Evolutionary conservation across 2,888 invertebrate species (phyloP).

Genomic region (Drosophila picticornis): DNA sequence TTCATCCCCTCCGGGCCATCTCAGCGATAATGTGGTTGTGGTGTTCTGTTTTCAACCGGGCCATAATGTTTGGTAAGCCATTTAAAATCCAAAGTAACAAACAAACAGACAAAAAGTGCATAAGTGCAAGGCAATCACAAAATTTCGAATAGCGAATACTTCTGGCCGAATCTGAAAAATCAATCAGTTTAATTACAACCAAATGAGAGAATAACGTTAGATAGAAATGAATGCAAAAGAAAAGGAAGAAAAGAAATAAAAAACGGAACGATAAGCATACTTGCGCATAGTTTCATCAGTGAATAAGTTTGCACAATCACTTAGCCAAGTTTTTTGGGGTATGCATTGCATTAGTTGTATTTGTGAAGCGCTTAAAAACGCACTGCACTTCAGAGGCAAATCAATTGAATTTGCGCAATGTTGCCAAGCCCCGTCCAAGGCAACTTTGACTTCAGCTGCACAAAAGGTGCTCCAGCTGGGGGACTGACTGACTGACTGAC

Average conservation of each 20-base stretch:
- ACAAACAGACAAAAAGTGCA: conserved; percentile 27
- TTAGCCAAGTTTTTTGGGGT: conserved; percentile 56
- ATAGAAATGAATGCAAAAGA: background rate
- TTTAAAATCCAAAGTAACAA: conserved; percentile 40
- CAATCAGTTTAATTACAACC: conserved; percentile 66
- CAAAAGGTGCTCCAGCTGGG: conserved; percentile 51
- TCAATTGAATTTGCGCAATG: conserved; percentile 72
- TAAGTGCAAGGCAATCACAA: conserved; percentile 25
- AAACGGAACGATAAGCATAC: background rate
- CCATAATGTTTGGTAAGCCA: conserved; percentile 33
- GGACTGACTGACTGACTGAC: background rate
- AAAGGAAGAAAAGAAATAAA: background rate
- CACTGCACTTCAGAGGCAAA: conserved; percentile 62
- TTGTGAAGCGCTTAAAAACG: conserved; percentile 65
- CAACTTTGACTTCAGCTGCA: conserved; percentile 25
- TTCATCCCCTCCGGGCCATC: background rate
- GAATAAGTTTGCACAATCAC: conserved; percentile 51
- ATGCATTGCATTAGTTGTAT: conserved; percentile 69
- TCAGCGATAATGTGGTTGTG: conserved; percentile 2
- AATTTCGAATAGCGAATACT: conserved; percentile 22
- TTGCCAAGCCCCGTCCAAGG: conserved; percentile 41
- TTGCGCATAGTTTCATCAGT: conserved; percentile 47
- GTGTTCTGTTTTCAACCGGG: background rate
- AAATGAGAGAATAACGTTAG: conserved; percentile 20
- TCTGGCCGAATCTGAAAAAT: conserved; percentile 34